phyloP scores from a whole-genome alignment of 2,888 invertebrate species.

The Drepana falcataria region DNA sequence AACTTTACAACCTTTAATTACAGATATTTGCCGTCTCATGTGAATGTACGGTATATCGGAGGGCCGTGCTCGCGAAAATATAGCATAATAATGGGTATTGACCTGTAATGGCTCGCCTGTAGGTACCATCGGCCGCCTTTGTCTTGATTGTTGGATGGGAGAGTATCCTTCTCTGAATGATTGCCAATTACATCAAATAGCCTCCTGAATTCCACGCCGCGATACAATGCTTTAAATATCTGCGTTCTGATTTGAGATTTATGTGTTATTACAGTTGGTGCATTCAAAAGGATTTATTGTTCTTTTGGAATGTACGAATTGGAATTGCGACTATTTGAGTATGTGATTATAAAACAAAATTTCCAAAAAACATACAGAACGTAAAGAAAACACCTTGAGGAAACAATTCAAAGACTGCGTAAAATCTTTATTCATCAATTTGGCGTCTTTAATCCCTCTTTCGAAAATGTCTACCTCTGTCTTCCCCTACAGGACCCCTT shows the following conservation, averaged over 20 bases:
- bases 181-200: constrained; percentile 78
- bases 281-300: constrained; percentile 35
- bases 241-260: constrained; percentile 68
- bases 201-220: constrained; percentile 68
- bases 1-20: constrained; percentile 79
- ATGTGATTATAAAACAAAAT: too few relatives aligned
- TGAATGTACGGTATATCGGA: constrained; percentile 71
- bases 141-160: constrained; percentile 73
- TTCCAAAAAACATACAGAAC: too few relatives aligned
- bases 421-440: too few relatives aligned
- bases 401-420: too few relatives aligned
- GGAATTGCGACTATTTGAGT: neutral
- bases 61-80: constrained; percentile 76
- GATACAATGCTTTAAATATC: constrained; percentile 63
- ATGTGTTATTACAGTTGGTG: constrained; percentile 58
- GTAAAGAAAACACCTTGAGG: too few relatives aligned
- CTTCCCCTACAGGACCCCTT: too few relatives aligned
- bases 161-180: constrained; percentile 74
- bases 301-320: constrained; percentile 23
- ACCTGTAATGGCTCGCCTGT: constrained; percentile 74
- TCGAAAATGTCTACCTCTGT: too few relatives aligned
- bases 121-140: constrained; percentile 76
- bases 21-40: constrained; percentile 77
- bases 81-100: constrained; percentile 79
- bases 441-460: too few relatives aligned